Percentiles rank a stretch among this genome's conserved stretches.
phyloP scores from a whole-genome alignment of 1,140 invertebrate species.

The Lucilia sericata region DNA sequence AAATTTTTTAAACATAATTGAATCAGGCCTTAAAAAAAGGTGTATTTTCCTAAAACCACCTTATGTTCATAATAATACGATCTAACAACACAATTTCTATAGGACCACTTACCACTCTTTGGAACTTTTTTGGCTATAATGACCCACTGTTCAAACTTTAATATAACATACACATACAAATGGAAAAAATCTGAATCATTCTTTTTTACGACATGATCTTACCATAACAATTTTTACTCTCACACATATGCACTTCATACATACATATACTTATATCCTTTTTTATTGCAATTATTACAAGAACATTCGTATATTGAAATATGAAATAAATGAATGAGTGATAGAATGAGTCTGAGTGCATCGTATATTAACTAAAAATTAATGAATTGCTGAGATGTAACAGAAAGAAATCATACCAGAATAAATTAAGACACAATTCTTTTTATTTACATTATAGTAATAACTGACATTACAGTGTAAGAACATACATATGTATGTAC shows the following conservation, averaged over 20 bases:
- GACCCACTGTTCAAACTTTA: too few relatives aligned
- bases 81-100: too few relatives aligned
- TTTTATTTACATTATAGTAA: too few relatives aligned
- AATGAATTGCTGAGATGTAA: neutral
- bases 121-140: too few relatives aligned
- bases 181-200: neutral
- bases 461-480: too few relatives aligned
- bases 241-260: neutral
- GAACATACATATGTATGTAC: too few relatives aligned
- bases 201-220: neutral
- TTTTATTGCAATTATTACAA: neutral
- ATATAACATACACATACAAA: neutral
- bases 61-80: too few relatives aligned
- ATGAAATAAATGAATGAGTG: neutral
- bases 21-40: too few relatives aligned
- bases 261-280: neutral
- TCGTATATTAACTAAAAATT: constrained; percentile 6
- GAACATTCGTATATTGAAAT: neutral
- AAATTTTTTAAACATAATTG: too few relatives aligned
- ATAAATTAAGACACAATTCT: neutral
- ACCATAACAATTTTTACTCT: neutral
- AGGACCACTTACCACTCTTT: too few relatives aligned
- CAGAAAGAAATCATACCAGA: too few relatives aligned
- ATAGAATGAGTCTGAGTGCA: neutral
- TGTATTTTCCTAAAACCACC: too few relatives aligned